Evolutionary conservation across 1,140 invertebrate species (phyloP).

Genomic region (Carposina sasakii): DNA sequence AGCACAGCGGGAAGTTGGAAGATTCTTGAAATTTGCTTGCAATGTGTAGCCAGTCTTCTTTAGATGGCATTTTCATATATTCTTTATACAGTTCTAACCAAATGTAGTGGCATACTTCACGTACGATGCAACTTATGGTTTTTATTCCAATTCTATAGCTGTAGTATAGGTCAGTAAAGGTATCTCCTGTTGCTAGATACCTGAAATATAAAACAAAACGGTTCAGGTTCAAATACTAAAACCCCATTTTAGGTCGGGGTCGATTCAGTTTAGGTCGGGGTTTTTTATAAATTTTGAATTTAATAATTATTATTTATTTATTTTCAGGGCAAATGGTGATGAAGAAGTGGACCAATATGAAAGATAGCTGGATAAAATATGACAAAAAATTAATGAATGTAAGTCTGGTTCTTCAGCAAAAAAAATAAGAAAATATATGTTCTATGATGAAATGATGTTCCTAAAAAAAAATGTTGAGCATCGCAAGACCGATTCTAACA

Average conservation of each 20-base stretch:
- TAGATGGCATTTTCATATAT: constrained; percentile 17
- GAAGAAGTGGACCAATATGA: constrained; percentile 12
- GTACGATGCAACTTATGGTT: constrained; percentile 30
- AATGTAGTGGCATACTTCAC: constrained; percentile 23
- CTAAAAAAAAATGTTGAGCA: constrained; percentile 5
- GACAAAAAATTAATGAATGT: constrained; percentile 13
- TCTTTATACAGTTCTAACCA: constrained; percentile 24
- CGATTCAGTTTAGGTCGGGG: constrained; percentile 5
- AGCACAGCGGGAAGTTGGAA: constrained; percentile 38
- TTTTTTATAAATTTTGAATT: constrained; percentile 8
- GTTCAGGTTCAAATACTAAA: constrained; percentile 6
- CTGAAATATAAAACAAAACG: constrained; percentile 7
- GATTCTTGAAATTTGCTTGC: constrained; percentile 30
- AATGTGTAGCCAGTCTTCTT: constrained; percentile 29
- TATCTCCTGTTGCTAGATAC: constrained; percentile 5
- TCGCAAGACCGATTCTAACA: constrained; percentile 2
- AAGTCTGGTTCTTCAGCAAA: constrained; percentile 10
- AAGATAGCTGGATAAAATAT: too few relatives aligned
- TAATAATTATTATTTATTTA: constrained; percentile 5
- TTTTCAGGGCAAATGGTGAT: constrained; percentile 9
- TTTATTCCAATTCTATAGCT: constrained; percentile 28
- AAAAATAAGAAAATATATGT: constrained; percentile 9
- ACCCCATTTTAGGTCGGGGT: constrained; percentile 5
- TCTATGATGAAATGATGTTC: constrained; percentile 10
- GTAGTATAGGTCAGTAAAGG: constrained; percentile 11